Percentiles rank a stretch among this genome's conserved stretches.
phyloP scores from a whole-genome alignment of 2,888 invertebrate genomes.

The Brachypterus glaber region DNA sequence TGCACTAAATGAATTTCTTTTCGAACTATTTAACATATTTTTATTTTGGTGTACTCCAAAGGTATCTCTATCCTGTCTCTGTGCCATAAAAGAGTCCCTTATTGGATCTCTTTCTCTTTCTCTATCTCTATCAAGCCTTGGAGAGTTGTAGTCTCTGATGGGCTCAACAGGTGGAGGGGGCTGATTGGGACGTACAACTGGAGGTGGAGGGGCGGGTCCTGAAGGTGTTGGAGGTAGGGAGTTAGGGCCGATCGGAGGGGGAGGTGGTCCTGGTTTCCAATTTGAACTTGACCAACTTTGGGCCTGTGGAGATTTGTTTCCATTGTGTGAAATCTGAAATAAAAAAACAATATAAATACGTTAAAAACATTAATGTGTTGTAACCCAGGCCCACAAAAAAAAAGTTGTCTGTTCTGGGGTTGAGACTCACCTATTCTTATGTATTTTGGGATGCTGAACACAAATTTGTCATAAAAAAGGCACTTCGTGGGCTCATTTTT shows the following conservation, averaged over 20 bases:
- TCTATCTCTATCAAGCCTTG: no score
- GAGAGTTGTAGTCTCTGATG: no score
- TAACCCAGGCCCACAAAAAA: no score
- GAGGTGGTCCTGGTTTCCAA: slow-evolving; percentile 49
- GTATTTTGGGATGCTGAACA: no score
- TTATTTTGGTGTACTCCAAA: slow-evolving; percentile 62
- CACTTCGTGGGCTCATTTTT: no score
- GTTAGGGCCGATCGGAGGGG: slow-evolving; percentile 51
- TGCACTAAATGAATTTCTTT: slow-evolving; percentile 40
- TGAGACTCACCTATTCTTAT: no score
- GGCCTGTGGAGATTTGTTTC: slow-evolving; percentile 36
- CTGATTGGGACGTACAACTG: slow-evolving; percentile 48
- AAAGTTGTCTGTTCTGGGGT: no score
- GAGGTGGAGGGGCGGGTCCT: slow-evolving; percentile 52
- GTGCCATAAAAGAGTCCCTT: slow-evolving; percentile 51
- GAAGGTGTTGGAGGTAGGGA: slow-evolving; percentile 52
- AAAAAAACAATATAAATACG: neutral
- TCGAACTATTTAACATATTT: slow-evolving; percentile 33
- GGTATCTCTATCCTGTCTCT: slow-evolving; percentile 61
- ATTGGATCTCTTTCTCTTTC: no score
- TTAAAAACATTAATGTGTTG: neutral
- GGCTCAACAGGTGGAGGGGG: slow-evolving; percentile 60
- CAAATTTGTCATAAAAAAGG: no score
- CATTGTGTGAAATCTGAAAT: slow-evolving; percentile 34
- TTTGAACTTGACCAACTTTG: slow-evolving; percentile 39